Evolutionary conservation across 2,888 invertebrate species (phyloP).

Genomic region (Epirrita christyi): DNA sequence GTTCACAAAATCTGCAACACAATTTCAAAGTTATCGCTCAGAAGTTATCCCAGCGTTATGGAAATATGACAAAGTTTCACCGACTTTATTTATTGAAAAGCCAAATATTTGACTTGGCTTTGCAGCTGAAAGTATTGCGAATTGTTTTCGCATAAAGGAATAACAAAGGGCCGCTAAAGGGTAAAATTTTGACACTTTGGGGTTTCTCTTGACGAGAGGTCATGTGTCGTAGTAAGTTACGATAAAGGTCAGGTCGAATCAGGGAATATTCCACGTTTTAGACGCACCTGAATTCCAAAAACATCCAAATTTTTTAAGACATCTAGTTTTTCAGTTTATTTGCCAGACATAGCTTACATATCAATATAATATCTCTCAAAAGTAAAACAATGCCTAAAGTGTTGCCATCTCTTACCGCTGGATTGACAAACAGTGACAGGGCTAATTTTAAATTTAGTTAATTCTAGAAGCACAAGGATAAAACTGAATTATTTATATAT

Average conservation of each 20-base stretch:
- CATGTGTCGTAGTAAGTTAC: slow-evolving; percentile 16
- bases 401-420: too few species aligned
- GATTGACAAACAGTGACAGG: neutral
- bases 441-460: neutral
- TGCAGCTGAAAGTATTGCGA: slow-evolving; percentile 16
- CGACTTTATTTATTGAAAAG: slow-evolving; percentile 19
- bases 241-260: slow-evolving; percentile 10
- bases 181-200: slow-evolving; percentile 21
- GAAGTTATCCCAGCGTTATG: slow-evolving; percentile 15
- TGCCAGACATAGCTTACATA: neutral
- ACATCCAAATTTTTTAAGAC: neutral
- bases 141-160: slow-evolving; percentile 21
- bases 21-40: slow-evolving; percentile 10
- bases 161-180: slow-evolving; percentile 16
- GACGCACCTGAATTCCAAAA: slow-evolving; percentile 1
- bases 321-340: too few species aligned
- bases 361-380: neutral
- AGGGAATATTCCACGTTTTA: slow-evolving; percentile 2
- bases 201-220: slow-evolving; percentile 20
- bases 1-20: slow-evolving; percentile 14
- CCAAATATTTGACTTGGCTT: slow-evolving; percentile 22
- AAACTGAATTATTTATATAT: too few species aligned
- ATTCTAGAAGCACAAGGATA: too few species aligned
- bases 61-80: slow-evolving; percentile 21
- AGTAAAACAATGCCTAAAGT: too few species aligned